These are phyloP conservation scores for Sebastes umbrosus DNA, from an alignment of 2,797 vertebrate species.

Conservation along the genomic window DNA sequence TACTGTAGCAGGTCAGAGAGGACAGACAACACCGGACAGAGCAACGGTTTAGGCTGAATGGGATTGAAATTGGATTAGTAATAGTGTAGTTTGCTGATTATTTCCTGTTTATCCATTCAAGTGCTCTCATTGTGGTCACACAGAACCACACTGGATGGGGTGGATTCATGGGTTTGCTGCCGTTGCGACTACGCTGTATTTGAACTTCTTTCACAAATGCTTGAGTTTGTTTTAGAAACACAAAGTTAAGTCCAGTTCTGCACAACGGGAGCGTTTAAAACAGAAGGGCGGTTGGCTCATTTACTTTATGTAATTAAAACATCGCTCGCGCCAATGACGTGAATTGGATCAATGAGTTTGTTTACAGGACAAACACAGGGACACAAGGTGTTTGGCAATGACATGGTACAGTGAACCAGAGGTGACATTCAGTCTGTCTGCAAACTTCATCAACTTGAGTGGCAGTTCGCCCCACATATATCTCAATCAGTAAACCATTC, in stretches of 20 bases:
- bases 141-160: not conserved
- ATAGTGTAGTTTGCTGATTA: conserved; percentile 43
- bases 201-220: not conserved
- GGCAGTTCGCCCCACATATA: not conserved
- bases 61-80: conserved; percentile 45
- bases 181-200: not conserved
- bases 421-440: conserved; percentile 2
- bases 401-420: not conserved
- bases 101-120: conserved; percentile 58
- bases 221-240: not conserved
- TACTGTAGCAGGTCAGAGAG: conserved; percentile 20
- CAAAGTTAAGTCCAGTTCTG: not conserved
- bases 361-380: conserved; percentile 48
- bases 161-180: not conserved
- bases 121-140: conserved; percentile 3
- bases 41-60: conserved; percentile 10
- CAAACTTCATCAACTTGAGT: not conserved
- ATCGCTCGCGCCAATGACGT: conserved; percentile 1
- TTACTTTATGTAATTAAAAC: conserved; percentile 31
- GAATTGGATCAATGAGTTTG: conserved; percentile 27
- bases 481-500: not conserved
- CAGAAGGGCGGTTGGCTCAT: not conserved
- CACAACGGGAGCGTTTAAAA: not conserved
- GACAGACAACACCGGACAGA: not conserved
- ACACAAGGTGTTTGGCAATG: conserved; percentile 1